Conservation (phyloP, 1,140 invertebrate species). For the Microplitis mediator region DNA sequence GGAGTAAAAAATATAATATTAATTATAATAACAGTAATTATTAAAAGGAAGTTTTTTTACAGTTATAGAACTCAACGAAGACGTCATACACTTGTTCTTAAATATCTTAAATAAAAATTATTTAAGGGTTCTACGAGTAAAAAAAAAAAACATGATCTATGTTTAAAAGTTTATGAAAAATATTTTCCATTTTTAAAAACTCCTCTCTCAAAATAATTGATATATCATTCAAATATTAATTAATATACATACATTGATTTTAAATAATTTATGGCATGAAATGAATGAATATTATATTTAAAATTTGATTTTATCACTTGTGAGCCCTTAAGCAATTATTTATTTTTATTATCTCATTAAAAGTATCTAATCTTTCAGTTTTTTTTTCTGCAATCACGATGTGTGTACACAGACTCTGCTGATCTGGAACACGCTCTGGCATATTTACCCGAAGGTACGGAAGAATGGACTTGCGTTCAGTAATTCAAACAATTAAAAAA, state of each 20-base stretch:
- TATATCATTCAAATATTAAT: not conserved
- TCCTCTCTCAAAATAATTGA: not conserved
- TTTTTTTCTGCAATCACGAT: conserved; percentile 6
- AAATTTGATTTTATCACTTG: not conserved
- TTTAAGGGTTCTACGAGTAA: no score
- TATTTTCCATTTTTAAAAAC: not conserved
- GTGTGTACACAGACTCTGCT: conserved; percentile 11
- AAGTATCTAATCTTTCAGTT: conserved; percentile 4
- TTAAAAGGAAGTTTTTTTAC: not conserved
- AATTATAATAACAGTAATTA: not conserved
- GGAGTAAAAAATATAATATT: not conserved
- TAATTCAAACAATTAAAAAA: not conserved
- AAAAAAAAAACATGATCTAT: no score
- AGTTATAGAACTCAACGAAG: conserved; percentile 21
- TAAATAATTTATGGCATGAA: no score
- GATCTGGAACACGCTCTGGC: conserved; percentile 22
- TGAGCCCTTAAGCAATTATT: not conserved
- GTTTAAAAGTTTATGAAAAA: not conserved
- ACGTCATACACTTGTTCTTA: conserved; percentile 1
- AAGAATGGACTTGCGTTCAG: conserved; percentile 9
- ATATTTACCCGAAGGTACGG: conserved; percentile 12
- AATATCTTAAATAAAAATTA: not conserved
- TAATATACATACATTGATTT: not conserved
- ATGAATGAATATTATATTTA: no score
- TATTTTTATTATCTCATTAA: conserved; percentile 1